A percentile compares a stretch with the other conserved stretches of the same genome.
Evolutionary conservation across 2,797 vertebrate species (phyloP).

Genomic region (Sylvilagus floridanus): DNA sequence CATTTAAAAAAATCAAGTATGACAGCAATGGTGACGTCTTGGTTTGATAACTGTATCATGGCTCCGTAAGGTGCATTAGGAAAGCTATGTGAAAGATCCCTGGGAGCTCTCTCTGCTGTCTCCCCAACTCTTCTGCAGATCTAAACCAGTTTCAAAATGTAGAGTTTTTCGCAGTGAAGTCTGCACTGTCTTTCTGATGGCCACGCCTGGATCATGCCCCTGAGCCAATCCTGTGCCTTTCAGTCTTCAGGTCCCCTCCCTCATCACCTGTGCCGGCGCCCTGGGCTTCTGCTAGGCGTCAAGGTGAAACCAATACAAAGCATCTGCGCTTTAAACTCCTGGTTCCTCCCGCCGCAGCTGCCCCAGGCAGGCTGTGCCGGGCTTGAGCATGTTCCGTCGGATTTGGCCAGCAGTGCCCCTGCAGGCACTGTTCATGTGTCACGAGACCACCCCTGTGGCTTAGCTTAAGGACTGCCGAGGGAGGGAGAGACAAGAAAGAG

Average conservation of each 20-base stretch:
- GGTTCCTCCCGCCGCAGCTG: background rate
- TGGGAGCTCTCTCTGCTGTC: background rate
- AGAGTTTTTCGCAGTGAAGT: background rate
- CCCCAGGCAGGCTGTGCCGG: background rate
- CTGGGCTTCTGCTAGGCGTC: background rate
- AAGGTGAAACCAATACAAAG: background rate
- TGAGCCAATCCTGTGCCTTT: rapidly evolving
- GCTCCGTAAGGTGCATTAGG: background rate
- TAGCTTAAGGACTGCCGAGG: background rate
- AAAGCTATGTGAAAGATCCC: rapidly evolving
- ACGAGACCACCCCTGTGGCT: background rate
- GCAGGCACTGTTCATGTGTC: background rate
- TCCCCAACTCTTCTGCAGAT: background rate
- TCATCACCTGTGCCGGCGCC: background rate
- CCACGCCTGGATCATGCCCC: no score
- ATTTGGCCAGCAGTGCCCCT: background rate
- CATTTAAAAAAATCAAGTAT: no score
- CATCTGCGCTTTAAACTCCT: background rate
- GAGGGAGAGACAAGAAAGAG: no score
- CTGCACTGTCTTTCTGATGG: background rate
- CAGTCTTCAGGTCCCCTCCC: rapidly evolving
- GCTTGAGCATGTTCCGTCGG: background rate
- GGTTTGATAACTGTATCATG: background rate
- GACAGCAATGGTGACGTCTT: no score
- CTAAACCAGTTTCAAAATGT: background rate